phyloP scores from a whole-genome alignment of 2,888 invertebrate genomes.

The Macropis europaea region DNA sequence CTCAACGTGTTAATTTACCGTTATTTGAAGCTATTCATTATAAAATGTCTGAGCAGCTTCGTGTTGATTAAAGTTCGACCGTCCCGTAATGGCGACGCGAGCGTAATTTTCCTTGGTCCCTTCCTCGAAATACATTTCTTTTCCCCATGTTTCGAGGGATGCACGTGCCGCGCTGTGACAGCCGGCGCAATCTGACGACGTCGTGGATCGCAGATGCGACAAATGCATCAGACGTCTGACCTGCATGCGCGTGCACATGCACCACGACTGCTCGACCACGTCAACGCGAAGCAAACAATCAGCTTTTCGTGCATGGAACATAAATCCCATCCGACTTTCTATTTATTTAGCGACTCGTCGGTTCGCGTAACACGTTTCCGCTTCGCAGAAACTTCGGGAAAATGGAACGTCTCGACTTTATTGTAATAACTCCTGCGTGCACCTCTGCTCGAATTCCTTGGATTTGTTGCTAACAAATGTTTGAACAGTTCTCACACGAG shows the following conservation, averaged over 20 bases:
- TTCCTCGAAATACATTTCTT: neutral
- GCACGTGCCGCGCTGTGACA: slow-evolving; percentile 6
- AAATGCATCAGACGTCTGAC: slow-evolving; percentile 63
- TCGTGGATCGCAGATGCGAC: slow-evolving; percentile 57
- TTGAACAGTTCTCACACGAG: too few relatives aligned
- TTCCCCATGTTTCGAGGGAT: neutral
- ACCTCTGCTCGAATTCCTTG: too few relatives aligned
- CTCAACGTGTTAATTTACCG: too few relatives aligned
- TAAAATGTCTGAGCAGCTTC: too few relatives aligned
- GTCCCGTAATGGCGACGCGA: too few relatives aligned
- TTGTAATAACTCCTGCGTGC: too few relatives aligned
- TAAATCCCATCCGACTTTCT: slow-evolving; percentile 9
- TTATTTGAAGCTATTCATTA: too few relatives aligned
- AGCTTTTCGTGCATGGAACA: slow-evolving; percentile 10
- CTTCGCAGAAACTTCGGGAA: too few relatives aligned
- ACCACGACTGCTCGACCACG: neutral
- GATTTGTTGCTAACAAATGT: too few relatives aligned
- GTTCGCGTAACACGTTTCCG: neutral
- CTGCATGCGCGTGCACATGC: slow-evolving; percentile 24
- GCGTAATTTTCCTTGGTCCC: neutral
- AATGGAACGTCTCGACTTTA: too few relatives aligned
- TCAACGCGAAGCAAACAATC: slow-evolving; percentile 18
- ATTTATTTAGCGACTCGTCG: neutral
- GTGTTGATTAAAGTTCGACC: too few relatives aligned
- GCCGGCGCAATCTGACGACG: slow-evolving; percentile 33